Evolutionary conservation across 2,113 vertebrate species (phyloP).

Genomic region (Alouatta palliata): DNA sequence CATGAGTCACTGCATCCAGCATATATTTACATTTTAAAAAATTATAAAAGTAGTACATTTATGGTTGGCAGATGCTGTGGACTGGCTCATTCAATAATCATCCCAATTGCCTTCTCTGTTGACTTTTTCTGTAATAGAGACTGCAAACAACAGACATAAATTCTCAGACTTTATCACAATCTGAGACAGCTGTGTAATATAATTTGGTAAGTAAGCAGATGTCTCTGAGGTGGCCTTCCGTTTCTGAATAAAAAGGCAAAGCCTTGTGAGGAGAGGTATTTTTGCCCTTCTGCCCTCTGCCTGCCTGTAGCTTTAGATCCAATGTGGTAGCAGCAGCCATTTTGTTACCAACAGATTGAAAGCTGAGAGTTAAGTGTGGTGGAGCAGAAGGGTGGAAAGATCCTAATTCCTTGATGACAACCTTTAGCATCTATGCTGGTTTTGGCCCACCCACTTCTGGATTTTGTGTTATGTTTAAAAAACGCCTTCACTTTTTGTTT

Average conservation of each 20-base stretch:
- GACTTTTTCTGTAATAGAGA: background rate
- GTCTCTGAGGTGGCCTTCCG: background rate
- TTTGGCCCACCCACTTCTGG: background rate
- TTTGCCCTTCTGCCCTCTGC: background rate
- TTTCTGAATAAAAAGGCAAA: slow-evolving; percentile 25
- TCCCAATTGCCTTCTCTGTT: background rate
- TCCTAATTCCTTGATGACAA: background rate
- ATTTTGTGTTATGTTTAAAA: background rate
- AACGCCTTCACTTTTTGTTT: background rate
- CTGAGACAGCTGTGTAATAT: background rate
- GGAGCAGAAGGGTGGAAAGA: background rate
- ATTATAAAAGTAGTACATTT: background rate
- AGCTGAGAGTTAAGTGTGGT: background rate
- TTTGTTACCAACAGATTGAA: background rate
- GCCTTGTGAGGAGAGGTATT: background rate
- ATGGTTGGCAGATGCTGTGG: background rate
- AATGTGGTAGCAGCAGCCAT: background rate
- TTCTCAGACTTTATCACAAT: background rate
- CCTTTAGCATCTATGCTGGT: background rate
- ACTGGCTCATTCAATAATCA: background rate
- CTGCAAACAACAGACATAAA: background rate
- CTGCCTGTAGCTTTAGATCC: background rate
- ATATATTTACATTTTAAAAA: background rate
- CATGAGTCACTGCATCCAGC: no score
- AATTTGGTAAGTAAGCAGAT: slow-evolving; percentile 2